Base-by-base conservation (phyloP, 2,888 invertebrate species). In the Stictocephala bisonia region DNA sequence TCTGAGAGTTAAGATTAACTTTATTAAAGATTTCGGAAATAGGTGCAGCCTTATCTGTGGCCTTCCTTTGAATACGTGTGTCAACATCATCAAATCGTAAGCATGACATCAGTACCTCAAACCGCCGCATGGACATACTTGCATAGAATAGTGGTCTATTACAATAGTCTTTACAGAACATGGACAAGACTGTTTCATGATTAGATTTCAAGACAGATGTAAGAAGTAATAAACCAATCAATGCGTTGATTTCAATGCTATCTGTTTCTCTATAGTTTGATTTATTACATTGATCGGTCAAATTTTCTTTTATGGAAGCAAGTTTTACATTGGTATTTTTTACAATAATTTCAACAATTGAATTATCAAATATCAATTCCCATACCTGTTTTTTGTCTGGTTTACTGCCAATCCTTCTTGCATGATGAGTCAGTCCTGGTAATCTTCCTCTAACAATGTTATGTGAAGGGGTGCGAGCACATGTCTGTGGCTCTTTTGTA, bases 11-110 rank as follows among this genome's bases (percentile, higher is more conserved):
- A 31, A 13, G 26, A 48, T 73, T 60, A 29, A 64, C 50, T 41
- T 4, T 53, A 27, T 70, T 29, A 56, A 73, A 75, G 20, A 73
- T 60, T 18, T 60, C 53, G 26, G 75, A 70, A 18, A 75, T 41
- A 31, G 75, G 50, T 13, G 73, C 73, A 18, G 50, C 44, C 31
- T 69, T 44, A 44, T 72, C 66, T 15, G 44, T 68, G 27, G n/a
- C 11, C 51, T 50, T 66, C 53, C 72, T 64, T 11, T 27, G 9
- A 15, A 15, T n/a, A 9, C 44, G 35, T n/a, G 58, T 71, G 6
- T 40, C n/a, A 40, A 26, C 13, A 58, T 71, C 56, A 71, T 71
- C 71, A 22, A 71, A 58, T 9, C 71, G 29, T 13, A 71, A 40
- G 13, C 58, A 58, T 18, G 40, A 7, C 24, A 58, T 31, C 13